Base-by-base conservation (phyloP, 2,113 vertebrate species). In the Clarias gariepinus region DNA sequence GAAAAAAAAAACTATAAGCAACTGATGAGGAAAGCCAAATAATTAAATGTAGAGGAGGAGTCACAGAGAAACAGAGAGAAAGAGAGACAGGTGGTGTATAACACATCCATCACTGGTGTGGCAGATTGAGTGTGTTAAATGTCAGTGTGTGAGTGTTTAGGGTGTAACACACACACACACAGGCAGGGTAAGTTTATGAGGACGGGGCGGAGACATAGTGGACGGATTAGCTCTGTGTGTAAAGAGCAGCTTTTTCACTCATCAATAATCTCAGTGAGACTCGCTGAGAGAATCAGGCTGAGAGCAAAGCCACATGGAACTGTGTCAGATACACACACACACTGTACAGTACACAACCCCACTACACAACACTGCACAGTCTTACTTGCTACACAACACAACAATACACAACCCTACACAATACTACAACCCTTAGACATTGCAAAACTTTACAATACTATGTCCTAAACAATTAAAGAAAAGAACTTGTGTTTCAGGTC, bases 41-140 rank as follows among this genome's bases (percentile, higher is more conserved):
- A 6, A 19, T 4, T 3, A 36, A 33, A 21, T 11, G 3, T 0
- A 28, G 25, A 19, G 28, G 10, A 12, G 11, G 41, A 41, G 12
- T 3, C 28, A 33, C 7, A 28, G 23, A 82, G 36, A 8, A 28
- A n/a, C 52, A 16, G 73, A 76, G 41, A 76, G 73, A 76, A 47
- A 76, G 73, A 76, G 21, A 76, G 73, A 53, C 10, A 76, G 23
- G 5, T 4, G 47, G 0, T 25, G 73, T 78, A 28, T 78, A 78
- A 55, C 13, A 53, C 41, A 78, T 55, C 74, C 15, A 78, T 57
- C 74, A 78, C 7, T 55, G 12, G 52, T 55, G n/a, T 78, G 74
- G 74, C 74, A 78, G 47, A 78, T 28, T 78, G 74, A 78, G 74
- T 78, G 47, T 78, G 74, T 78, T 78, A 78, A 78, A 78, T 78